Evolutionary conservation across 2,113 vertebrate genomes (phyloP).

Genomic region (Catagonus wagneri): DNA sequence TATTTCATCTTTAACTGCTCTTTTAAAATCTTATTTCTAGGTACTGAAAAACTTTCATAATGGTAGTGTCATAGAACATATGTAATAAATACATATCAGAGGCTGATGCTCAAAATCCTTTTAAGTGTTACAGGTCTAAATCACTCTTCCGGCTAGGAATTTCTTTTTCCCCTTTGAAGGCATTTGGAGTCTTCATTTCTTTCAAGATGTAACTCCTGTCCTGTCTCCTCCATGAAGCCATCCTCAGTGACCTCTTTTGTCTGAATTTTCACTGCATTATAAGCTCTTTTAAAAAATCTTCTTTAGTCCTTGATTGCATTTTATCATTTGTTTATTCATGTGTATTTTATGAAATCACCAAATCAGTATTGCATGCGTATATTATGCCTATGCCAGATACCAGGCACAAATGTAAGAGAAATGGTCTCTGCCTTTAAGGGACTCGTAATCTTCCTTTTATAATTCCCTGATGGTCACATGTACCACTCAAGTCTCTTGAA

Average conservation of each 20-base stretch:
- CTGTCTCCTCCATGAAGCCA: not conserved
- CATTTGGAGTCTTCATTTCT: not conserved
- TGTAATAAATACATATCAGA: not conserved
- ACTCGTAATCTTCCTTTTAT: not conserved
- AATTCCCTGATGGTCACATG: not conserved
- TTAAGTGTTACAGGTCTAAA: not conserved
- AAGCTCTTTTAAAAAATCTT: not conserved
- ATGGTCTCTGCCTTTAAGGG: not conserved
- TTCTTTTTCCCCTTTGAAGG: not conserved
- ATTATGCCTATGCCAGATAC: not conserved
- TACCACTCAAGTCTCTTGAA: not conserved
- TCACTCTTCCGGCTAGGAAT: not conserved
- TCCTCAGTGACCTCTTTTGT: not conserved
- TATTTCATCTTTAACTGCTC: not conserved
- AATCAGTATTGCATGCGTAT: not conserved
- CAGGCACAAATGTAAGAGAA: not conserved
- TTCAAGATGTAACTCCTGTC: not conserved
- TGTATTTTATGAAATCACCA: not conserved
- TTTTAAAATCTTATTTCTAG: slow-evolving; percentile 44
- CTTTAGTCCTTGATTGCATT: not conserved
- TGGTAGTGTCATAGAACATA: not conserved
- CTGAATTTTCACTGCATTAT: not conserved
- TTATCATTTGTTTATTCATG: not conserved
- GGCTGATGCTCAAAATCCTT: not conserved
- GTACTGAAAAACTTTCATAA: not conserved